Evolutionary conservation across 2,888 invertebrate species (phyloP), one percentile per base, ranked within the genome.

Genomic region (Lissocephala sabroskyi): DNA sequence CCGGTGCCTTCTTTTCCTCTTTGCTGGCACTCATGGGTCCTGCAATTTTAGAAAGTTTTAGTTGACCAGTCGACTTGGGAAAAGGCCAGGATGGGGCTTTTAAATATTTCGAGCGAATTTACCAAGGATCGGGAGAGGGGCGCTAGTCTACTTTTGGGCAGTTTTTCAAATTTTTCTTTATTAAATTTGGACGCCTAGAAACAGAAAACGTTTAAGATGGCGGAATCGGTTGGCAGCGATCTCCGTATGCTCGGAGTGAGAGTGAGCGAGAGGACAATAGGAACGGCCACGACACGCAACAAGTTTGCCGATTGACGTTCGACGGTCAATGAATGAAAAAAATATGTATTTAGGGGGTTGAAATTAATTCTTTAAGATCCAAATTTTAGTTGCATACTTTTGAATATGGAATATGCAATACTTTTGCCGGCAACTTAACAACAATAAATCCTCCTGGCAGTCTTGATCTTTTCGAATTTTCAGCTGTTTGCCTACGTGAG

Each of bases 131-230:
- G 54, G 10, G 6, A n/a, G 3, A 19, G 14, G 33, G 41, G 18
- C 47, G n/a, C 29, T 62, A 61, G 73, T 37, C 71, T 66, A 74
- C 73, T 74, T 74, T 74, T 63, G 61, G 73, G 73, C 75, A 54
- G 61, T 57, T 54, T 53, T 50, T 59, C 29, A 54, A 59, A 57
- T 52, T 49, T 52, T 51, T 50, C 41, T 29, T n/a, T n/a, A n/a
- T n/a, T n/a, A n/a, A 36, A 41, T 62, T 64, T 57, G 62, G 77
- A 73, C 73, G 78, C 73, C 73, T 75, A 78, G 64, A 77, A 75
- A 71, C 65, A 61, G 71, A 49, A 62, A 54, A 59, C 45, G 52
- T 62, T 49, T 40, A 73, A 78, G 59, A 74, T 77, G 73, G 53
- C 57, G 41, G 30, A 30, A 19, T 23, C 37, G 45, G 55, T 56